Evolutionary conservation across 2,888 invertebrate genomes (phyloP).

Genomic region (Hofmannophila pseudospretella): DNA sequence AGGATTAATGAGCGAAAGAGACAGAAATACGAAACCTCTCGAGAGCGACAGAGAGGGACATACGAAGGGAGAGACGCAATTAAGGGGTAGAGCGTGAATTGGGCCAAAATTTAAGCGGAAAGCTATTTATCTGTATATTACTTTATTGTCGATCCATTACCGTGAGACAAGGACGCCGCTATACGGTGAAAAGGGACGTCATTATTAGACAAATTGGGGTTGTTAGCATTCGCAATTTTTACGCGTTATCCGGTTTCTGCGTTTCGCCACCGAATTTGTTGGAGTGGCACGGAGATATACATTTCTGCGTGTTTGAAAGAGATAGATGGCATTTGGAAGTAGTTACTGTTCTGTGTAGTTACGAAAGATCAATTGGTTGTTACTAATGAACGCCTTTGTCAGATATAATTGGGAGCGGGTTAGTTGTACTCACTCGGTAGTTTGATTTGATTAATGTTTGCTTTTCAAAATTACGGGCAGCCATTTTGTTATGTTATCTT

Average conservation of each 20-base stretch:
- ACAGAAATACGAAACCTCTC: constrained; percentile 17
- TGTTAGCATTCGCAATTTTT: constrained; percentile 47
- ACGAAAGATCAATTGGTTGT: constrained; percentile 48
- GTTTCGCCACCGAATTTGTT: constrained; percentile 16
- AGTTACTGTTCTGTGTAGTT: constrained; percentile 27
- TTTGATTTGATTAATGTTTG: constrained; percentile 48
- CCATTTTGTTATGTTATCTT: constrained; percentile 30
- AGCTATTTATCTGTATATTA: constrained; percentile 73
- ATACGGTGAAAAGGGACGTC: constrained; percentile 22
- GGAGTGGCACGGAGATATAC: constrained; percentile 25
- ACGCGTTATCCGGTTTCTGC: constrained; percentile 20
- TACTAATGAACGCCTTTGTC: constrained; percentile 50
- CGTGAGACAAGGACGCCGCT: constrained; percentile 44
- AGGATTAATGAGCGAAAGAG: constrained; percentile 48
- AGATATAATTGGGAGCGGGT: constrained; percentile 45
- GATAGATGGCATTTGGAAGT: constrained; percentile 22
- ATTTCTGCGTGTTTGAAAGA: too few relatives aligned
- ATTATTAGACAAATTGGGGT: constrained; percentile 47
- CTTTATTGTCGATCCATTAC: constrained; percentile 75
- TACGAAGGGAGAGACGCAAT: constrained; percentile 66
- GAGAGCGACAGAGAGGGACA: constrained; percentile 34
- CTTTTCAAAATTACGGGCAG: constrained; percentile 42
- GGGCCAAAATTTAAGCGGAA: constrained; percentile 73
- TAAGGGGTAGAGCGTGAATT: constrained; percentile 68
- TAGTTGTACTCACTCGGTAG: constrained; percentile 36